Conservation (phyloP, 1,140 invertebrate genomes). For the Physella acuta region DNA sequence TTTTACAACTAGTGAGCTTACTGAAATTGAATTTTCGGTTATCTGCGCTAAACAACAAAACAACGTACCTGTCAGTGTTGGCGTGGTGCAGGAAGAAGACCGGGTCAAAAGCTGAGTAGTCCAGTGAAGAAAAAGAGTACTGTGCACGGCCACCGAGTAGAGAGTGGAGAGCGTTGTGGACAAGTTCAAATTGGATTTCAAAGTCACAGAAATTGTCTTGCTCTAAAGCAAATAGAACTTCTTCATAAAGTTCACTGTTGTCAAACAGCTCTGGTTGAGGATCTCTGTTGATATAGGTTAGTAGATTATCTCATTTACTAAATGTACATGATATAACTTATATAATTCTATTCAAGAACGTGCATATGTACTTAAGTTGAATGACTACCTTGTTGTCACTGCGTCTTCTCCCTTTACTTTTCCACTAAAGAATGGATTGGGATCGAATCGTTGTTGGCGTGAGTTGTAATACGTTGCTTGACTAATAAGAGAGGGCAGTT, state of each 20-base stretch:
- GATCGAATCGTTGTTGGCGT: slow-evolving; percentile 19
- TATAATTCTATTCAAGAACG: too few species aligned
- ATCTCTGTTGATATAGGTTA: slow-evolving; percentile 26
- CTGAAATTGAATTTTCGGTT: too few species aligned
- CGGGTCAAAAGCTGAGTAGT: slow-evolving; percentile 34
- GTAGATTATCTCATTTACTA: too few species aligned
- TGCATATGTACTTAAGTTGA: too few species aligned
- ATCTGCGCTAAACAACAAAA: too few species aligned
- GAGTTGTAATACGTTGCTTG: slow-evolving; percentile 32
- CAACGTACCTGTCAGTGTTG: slow-evolving; percentile 25
- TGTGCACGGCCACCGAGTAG: slow-evolving; percentile 24
- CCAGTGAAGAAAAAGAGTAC: slow-evolving; percentile 29
- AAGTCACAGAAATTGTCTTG: slow-evolving; percentile 35
- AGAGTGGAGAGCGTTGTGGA: slow-evolving; percentile 32
- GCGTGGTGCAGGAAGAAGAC: slow-evolving; percentile 34
- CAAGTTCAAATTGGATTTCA: slow-evolving; percentile 36
- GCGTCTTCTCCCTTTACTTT: slow-evolving; percentile 18
- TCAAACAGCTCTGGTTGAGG: slow-evolving; percentile 30
- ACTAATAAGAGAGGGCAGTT: slow-evolving; percentile 24
- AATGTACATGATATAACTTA: too few species aligned
- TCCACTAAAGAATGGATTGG: slow-evolving; percentile 35
- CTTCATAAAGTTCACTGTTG: slow-evolving; percentile 18
- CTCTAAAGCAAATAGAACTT: slow-evolving; percentile 32
- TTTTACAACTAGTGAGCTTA: too few species aligned
- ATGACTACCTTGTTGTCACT: slow-evolving; percentile 23